phyloP scores from a whole-genome alignment of 2,888 invertebrate species.

The Palloptera scutellata region DNA sequence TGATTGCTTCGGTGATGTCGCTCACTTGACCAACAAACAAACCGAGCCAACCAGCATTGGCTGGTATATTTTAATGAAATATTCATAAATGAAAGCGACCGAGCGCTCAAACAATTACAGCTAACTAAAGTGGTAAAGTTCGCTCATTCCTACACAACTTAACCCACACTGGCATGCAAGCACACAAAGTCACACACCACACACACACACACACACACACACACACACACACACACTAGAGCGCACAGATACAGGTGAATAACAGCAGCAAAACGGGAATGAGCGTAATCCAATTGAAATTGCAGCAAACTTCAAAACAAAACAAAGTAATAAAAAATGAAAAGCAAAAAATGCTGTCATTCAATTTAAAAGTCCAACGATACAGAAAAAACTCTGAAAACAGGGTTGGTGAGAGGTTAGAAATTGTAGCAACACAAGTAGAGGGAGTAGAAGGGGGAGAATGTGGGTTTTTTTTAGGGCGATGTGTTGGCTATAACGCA shows the following conservation, averaged over 20 bases:
- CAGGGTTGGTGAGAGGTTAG: background rate
- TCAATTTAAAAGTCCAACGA: conserved; percentile 23
- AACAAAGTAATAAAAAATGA: background rate
- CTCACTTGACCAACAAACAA: too few relatives aligned
- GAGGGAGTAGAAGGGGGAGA: background rate
- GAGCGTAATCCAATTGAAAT: conserved; percentile 21
- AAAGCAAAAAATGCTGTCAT: conserved; percentile 8
- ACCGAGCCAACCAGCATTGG: too few relatives aligned
- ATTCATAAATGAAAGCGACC: background rate
- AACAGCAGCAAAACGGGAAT: background rate
- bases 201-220: background rate
- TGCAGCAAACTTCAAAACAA: conserved; percentile 3
- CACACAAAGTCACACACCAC: background rate
- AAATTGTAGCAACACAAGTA: background rate
- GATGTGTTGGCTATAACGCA: background rate
- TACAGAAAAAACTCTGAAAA: background rate
- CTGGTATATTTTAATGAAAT: background rate
- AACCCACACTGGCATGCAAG: too few relatives aligned
- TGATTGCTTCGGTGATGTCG: too few relatives aligned
- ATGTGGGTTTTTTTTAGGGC: too few relatives aligned
- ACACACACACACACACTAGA: background rate
- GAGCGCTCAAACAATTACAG: conserved; percentile 1
- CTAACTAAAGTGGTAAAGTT: background rate
- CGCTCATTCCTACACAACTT: background rate
- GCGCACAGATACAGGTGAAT: background rate